phyloP scores from a whole-genome alignment of 2,797 vertebrate genomes.

The Brotula barbata region DNA sequence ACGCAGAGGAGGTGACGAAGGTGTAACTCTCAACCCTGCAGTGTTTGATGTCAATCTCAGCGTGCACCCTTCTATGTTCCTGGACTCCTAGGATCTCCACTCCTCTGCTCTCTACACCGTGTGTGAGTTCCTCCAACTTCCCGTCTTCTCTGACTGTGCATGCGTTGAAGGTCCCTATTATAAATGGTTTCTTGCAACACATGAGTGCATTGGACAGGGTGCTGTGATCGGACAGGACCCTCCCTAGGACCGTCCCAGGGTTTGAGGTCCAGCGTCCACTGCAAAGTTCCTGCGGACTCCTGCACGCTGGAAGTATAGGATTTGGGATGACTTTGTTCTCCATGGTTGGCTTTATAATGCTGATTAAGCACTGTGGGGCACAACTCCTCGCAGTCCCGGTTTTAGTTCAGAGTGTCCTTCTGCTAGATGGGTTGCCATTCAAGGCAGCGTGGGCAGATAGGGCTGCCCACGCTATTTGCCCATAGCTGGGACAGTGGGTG shows the following conservation, averaged over 20 bases:
- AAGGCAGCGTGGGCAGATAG: no score
- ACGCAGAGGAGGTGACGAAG: no score
- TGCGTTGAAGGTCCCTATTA: background rate
- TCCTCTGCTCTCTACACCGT: background rate
- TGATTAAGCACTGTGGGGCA: conserved; percentile 3
- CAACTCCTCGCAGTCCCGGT: background rate
- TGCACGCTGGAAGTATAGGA: conserved; percentile 7
- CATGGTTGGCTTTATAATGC: background rate
- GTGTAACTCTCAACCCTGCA: no score
- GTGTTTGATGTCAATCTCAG: no score
- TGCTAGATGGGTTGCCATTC: no score
- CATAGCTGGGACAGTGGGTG: no score
- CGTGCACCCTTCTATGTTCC: no score
- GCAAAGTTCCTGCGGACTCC: conserved; percentile 1
- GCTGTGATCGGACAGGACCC: conserved; percentile 4
- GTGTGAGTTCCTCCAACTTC: background rate
- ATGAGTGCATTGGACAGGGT: conserved; percentile 1
- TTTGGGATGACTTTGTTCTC: background rate
- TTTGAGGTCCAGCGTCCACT: background rate
- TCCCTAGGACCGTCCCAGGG: background rate
- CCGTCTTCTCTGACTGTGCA: no score
- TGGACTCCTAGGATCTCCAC: no score
- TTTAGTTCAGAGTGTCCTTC: no score
- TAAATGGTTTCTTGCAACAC: background rate
- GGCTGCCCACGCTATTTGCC: no score